Base-by-base conservation (phyloP, 2,888 invertebrate species). In the Tupiocoris notatus region DNA sequence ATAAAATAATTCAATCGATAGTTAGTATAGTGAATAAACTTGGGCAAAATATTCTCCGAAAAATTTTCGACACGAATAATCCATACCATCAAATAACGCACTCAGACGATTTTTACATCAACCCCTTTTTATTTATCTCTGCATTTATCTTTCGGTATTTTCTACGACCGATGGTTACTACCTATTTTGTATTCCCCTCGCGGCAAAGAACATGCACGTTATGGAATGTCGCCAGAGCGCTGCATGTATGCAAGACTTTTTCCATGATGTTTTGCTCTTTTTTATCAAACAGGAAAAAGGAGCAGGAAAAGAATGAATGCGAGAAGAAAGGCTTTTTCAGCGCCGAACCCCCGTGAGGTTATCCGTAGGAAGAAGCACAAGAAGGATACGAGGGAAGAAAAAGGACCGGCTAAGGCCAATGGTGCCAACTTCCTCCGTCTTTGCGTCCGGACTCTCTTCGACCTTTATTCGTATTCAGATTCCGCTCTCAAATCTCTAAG, bases 371-470 rank as follows among this genome's bases (percentile, higher is more conserved):
- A 7, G 39, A 3, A 12, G 39, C 6, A 39, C 39, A 39, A 39
- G 39, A 39, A 39, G 39, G n/a, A n/a, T n/a, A n/a, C n/a, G n/a
- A n/a, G n/a, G n/a, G 39, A 39, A 39, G 65, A 39, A 23, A 17
- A 65, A 24, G 65, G 3, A 65, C 65, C 25, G 39, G 39, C 9
- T 25, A 17, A 65, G 39, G 9, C 39, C 65, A 65, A 65, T 65
- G 65, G 65, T 65, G 65, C 65, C 65, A 65, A 65, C 65, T 65
- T 65, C 65, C 65, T 39, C 17, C 9, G 39, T 24, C 65, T 65
- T 25, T 65, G 25, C 25, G 65, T 65, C 22, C 24, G 65, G 39
- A 39, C 12, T 65, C n/a, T n/a, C 24, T 65, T 24, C 65, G 65
- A 65, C 39, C 65, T 65, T 65, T 65, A 39, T 39, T 39, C 39